Evolutionary conservation across 2,888 invertebrate genomes (phyloP).

Genomic region (Oligia fasciuncula): DNA sequence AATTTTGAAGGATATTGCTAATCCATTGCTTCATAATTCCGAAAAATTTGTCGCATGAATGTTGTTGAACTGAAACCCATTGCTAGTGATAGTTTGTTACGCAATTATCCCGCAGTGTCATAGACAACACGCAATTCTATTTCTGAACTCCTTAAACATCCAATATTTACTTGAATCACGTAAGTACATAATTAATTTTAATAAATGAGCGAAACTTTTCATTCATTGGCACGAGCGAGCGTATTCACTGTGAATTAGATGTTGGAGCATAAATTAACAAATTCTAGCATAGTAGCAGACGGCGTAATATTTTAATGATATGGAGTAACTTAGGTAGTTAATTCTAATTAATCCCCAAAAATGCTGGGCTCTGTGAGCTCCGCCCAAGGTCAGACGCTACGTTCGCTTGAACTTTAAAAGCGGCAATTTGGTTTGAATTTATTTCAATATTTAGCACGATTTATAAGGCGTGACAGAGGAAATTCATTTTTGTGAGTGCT

Average conservation of each 20-base stretch:
- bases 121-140: conserved; percentile 20
- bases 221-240: conserved; percentile 68
- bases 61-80: neutral
- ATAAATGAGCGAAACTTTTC: conserved; percentile 66
- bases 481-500: conserved; percentile 61
- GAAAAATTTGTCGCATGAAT: neutral
- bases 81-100: neutral
- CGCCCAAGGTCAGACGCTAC: conserved; percentile 75
- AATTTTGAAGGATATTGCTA: too few species aligned
- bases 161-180: conserved; percentile 37
- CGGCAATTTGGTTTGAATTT: conserved; percentile 71
- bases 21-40: neutral
- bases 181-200: conserved; percentile 34
- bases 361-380: conserved; percentile 64
- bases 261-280: conserved; percentile 71
- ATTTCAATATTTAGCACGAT: conserved; percentile 79
- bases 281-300: conserved; percentile 69
- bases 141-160: conserved; percentile 24
- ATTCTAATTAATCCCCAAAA: conserved; percentile 70
- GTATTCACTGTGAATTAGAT: conserved; percentile 62
- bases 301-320: conserved; percentile 62
- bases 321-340: conserved; percentile 57
- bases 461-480: conserved; percentile 82
- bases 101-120: neutral
- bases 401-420: conserved; percentile 70